Evolutionary conservation across 1,140 invertebrate species (phyloP).

Genomic region (Melipona quadrifasciata): DNA sequence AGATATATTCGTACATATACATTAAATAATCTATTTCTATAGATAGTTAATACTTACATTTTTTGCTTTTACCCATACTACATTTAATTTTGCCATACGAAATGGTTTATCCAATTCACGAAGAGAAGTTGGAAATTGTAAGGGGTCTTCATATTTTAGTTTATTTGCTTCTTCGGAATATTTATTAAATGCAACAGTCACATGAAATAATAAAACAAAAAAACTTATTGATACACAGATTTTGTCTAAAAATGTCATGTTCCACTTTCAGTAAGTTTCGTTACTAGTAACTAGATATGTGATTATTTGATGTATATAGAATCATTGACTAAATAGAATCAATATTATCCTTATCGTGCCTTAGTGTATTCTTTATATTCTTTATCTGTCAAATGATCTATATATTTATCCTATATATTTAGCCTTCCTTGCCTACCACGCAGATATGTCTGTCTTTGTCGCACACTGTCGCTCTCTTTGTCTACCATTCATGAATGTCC

Average conservation of each 20-base stretch:
- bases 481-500: too few species aligned
- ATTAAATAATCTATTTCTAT: conserved; percentile 3
- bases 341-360: too few species aligned
- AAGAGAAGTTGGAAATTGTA: conserved; percentile 79
- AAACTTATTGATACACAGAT: conserved; percentile 31
- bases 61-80: conserved; percentile 92
- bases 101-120: conserved; percentile 89
- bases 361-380: too few species aligned
- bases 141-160: conserved; percentile 75
- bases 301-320: not conserved
- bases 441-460: too few species aligned
- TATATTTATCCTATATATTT: too few species aligned
- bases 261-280: not conserved
- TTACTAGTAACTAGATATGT: not conserved
- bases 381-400: too few species aligned
- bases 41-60: conserved; percentile 83
- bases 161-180: conserved; percentile 84
- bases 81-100: conserved; percentile 92
- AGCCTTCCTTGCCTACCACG: too few species aligned
- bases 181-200: conserved; percentile 78
- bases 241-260: conserved; percentile 4
- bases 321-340: not conserved
- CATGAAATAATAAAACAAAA: conserved; percentile 50
- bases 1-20: not conserved
- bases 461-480: too few species aligned